Evolutionary conservation across 1,140 invertebrate genomes (phyloP).

Genomic region (Drosophila repletoides): DNA sequence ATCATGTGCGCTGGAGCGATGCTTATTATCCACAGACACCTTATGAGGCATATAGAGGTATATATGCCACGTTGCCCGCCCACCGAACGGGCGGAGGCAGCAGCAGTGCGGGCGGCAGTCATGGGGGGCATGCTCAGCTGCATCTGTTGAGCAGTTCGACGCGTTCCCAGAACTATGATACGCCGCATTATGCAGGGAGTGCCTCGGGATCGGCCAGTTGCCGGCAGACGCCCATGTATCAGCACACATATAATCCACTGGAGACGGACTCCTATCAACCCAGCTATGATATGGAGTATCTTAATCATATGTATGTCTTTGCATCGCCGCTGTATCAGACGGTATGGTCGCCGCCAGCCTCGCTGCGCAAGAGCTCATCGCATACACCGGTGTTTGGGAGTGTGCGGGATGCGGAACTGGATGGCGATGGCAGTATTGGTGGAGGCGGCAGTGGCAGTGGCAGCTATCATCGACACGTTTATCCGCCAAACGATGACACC

Average conservation of each 20-base stretch:
- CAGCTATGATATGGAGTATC: conserved; percentile 80
- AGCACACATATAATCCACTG: conserved; percentile 81
- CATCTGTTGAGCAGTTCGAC: conserved; percentile 67
- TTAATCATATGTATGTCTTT: conserved; percentile 81
- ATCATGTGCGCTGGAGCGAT: conserved; percentile 81
- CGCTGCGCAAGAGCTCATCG: conserved; percentile 75
- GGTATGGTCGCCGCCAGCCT: conserved; percentile 80
- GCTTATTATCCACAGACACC: conserved; percentile 81
- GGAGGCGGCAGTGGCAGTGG: conserved; percentile 61
- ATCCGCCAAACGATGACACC: conserved; percentile 78
- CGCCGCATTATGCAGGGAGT: conserved; percentile 76
- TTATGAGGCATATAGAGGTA: conserved; percentile 79
- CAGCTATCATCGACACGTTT: conserved; percentile 76
- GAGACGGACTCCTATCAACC: conserved; percentile 81
- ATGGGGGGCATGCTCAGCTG: conserved; percentile 51
- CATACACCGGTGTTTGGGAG: conserved; percentile 80
- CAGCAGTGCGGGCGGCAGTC: conserved; percentile 61
- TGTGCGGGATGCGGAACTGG: conserved; percentile 75
- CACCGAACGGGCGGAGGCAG: conserved; percentile 57
- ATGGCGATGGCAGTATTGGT: conserved; percentile 69
- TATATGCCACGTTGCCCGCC: conserved; percentile 75
- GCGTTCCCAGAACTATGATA: conserved; percentile 77
- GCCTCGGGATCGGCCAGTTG: conserved; percentile 77
- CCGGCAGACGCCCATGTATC: conserved; percentile 78
- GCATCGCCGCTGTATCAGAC: conserved; percentile 81